Base-by-base conservation (phyloP, 2,797 vertebrate species). In the Silurus aristotelis region DNA sequence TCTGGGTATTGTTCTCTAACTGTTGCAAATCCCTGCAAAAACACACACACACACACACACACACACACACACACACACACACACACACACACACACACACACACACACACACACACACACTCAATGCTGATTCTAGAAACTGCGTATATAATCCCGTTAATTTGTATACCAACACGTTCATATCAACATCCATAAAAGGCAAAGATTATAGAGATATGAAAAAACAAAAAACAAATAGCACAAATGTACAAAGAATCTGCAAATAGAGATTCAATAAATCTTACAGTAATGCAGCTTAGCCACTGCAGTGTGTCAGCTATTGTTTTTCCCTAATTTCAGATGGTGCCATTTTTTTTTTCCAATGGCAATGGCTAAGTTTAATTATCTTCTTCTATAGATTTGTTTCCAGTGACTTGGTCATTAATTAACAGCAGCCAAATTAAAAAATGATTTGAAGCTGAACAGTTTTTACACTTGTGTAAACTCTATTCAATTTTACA, bases 1-100 rank as follows among this genome's bases (percentile, higher is more conserved):
- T 95, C 81, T 99, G 97, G 46, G 98, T 99, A 91, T 95, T 96
- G 93, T 99, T 98, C 87, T 99, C 98, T 89, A 99, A 89, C 93
- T 99, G 97, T 92, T 99, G 98, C 87, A 99, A 95, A 91, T 99
- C 98, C 92, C 98, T 99, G 73, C 25, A 83, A 14, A 66, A 13
- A 78, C 56, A 80, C 10, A 79, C 71, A 71, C 31, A 63, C 84
- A 75, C 68, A 68, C 43, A 52, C 70, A 72, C 70, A 72, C 68
- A 43, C 68, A 52, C 48, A 52, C 31, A 38, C 31, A 38, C 31
- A 38, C 31, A 38, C 31, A 38, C 31, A 38, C 31, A 38, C 31
- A 38, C 31, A 38, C 31, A 38, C 31, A 38, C 31, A 38, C 31
- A 38, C 31, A 38, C 31, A 38, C 31, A 38, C 31, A 38, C 31